A percentile compares a stretch with the other conserved stretches of the same genome.
phyloP scores from a whole-genome alignment of 2,797 vertebrate genomes.

The Gobionotothen gibberifrons region DNA sequence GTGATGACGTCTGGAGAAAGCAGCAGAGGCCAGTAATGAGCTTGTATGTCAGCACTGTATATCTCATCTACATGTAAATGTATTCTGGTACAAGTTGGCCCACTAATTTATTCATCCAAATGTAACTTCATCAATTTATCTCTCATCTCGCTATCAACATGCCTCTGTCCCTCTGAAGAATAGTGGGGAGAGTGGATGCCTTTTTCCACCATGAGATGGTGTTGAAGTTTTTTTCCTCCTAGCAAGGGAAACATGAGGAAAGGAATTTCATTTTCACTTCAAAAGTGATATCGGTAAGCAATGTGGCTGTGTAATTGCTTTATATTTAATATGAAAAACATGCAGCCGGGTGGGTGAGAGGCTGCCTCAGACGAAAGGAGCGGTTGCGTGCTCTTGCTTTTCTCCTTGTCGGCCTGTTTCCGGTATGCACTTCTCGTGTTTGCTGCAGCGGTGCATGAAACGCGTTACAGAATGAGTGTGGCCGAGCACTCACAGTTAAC shows the following conservation, averaged over 20 bases:
- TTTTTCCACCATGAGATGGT: slow-evolving; percentile 12
- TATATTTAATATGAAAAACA: slow-evolving; percentile 82
- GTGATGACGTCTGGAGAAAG: slow-evolving; percentile 56
- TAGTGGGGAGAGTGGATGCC: not conserved
- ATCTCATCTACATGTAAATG: slow-evolving; percentile 77
- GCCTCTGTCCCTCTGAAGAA: not conserved
- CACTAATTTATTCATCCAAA: slow-evolving; percentile 76
- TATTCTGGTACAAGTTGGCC: slow-evolving; percentile 63
- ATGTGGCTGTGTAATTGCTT: slow-evolving; percentile 70
- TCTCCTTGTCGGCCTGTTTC: slow-evolving; percentile 67
- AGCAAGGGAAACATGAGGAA: slow-evolving; percentile 3
- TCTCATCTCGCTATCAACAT: slow-evolving; percentile 48
- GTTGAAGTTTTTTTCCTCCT: slow-evolving; percentile 10
- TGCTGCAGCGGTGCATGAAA: slow-evolving; percentile 81
- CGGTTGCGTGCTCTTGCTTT: slow-evolving; percentile 68
- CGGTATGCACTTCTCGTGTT: slow-evolving; percentile 83
- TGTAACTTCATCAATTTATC: slow-evolving; percentile 63
- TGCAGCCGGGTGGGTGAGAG: slow-evolving; percentile 55
- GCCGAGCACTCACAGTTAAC: slow-evolving; percentile 59
- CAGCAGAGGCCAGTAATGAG: slow-evolving; percentile 64
- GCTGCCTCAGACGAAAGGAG: slow-evolving; percentile 48
- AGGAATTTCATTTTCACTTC: slow-evolving; percentile 15
- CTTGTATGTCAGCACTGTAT: slow-evolving; percentile 58
- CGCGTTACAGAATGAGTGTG: slow-evolving; percentile 58
- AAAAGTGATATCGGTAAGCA: slow-evolving; percentile 52